A percentile compares a stretch with the other conserved stretches of the same genome.
Evolutionary conservation across 2,797 vertebrate species (phyloP).

Genomic region (Silurus lanzhouensis): DNA sequence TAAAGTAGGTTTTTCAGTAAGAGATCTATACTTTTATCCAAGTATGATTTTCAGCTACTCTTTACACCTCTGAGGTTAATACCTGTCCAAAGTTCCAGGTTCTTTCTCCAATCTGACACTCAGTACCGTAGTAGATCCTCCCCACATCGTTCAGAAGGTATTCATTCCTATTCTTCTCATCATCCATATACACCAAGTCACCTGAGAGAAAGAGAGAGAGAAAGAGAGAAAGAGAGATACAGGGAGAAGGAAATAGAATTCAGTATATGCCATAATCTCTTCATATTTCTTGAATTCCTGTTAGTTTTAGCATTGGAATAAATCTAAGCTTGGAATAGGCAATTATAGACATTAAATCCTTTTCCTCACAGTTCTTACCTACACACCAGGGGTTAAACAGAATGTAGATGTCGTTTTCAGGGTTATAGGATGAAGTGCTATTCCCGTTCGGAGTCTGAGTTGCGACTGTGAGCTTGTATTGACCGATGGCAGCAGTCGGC

Average conservation of each 20-base stretch:
- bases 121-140: conserved; percentile 84
- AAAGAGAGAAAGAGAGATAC: too few relatives aligned
- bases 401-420: conserved; percentile 77
- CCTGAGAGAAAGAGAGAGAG: conserved; percentile 63
- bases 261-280: neutral
- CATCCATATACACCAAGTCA: conserved; percentile 82
- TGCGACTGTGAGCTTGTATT: conserved; percentile 78
- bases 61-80: neutral
- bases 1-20: too few relatives aligned
- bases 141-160: conserved; percentile 86
- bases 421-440: conserved; percentile 65
- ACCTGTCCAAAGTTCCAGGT: conserved; percentile 92
- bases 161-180: conserved; percentile 77
- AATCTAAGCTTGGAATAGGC: neutral
- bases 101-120: conserved; percentile 80
- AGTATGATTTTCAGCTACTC: too few relatives aligned
- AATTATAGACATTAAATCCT: too few relatives aligned
- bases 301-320: neutral
- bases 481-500: conserved; percentile 76
- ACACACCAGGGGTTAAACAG: conserved; percentile 90
- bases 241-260: neutral
- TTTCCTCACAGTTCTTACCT: conserved; percentile 66
- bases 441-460: conserved; percentile 67
- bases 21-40: too few relatives aligned
- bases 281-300: neutral